Evolutionary conservation across 2,888 invertebrate genomes (phyloP).

Genomic region (Biston betularia): DNA sequence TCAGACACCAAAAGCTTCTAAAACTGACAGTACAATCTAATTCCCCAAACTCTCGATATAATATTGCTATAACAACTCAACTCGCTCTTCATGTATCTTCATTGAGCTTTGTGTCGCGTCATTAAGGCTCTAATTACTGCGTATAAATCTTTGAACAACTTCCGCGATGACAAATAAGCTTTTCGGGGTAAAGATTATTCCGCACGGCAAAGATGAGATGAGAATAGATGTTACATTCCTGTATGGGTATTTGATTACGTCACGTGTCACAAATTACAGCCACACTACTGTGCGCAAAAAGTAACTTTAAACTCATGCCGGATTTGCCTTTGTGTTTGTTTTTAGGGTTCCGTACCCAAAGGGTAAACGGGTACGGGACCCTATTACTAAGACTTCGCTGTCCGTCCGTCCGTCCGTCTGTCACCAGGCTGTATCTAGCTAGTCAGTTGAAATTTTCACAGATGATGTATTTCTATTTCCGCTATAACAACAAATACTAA

Average conservation of each 20-base stretch:
- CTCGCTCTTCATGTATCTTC: slow-evolving; percentile 29
- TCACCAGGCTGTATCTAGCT: no score
- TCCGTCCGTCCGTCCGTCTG: no score
- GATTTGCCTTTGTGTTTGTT: no score
- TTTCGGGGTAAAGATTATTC: slow-evolving; percentile 31
- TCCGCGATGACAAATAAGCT: slow-evolving; percentile 42
- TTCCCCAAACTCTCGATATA: background rate
- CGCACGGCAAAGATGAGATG: slow-evolving; percentile 8
- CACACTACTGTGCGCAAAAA: background rate
- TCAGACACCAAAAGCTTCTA: no score
- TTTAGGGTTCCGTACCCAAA: no score
- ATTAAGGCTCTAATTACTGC: slow-evolving; percentile 43
- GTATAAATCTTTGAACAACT: slow-evolving; percentile 44
- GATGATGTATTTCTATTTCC: no score
- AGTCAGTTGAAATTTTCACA: no score
- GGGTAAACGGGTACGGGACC: no score
- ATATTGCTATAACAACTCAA: background rate
- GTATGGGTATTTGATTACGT: background rate
- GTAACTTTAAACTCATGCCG: background rate
- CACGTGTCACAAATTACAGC: background rate
- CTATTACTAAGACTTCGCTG: no score
- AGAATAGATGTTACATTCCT: background rate
- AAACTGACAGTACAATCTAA: background rate
- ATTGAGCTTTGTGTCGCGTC: slow-evolving; percentile 38
- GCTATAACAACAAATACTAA: no score